Conservation (phyloP, 2,113 vertebrate species). For the Leiothrix lutea region DNA sequence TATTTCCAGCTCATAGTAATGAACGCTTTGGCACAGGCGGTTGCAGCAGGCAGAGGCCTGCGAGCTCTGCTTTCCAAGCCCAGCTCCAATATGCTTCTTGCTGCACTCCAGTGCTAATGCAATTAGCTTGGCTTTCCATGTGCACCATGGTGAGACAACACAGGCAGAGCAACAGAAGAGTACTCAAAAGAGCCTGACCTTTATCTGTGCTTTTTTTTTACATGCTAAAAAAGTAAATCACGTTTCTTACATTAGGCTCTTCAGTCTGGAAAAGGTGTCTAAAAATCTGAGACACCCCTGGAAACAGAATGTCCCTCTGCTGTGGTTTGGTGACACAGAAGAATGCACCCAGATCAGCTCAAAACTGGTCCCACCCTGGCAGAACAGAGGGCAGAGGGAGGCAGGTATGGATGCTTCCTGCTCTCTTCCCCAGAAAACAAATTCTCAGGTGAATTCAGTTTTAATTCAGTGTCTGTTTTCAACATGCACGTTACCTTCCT, state of each 20-base stretch:
- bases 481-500: background rate
- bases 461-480: background rate
- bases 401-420: background rate
- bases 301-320: background rate
- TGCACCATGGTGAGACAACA: background rate
- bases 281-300: background rate
- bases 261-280: background rate
- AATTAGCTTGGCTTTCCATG: background rate
- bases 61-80: background rate
- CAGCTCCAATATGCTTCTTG: background rate
- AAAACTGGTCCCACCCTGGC: background rate
- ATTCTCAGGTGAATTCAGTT: background rate
- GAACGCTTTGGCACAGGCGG: slow-evolving; percentile 23
- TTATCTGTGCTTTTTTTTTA: background rate
- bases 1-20: slow-evolving; percentile 57
- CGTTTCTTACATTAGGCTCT: background rate
- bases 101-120: background rate
- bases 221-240: background rate
- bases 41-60: slow-evolving; percentile 7
- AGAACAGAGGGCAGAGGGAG: background rate
- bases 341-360: background rate
- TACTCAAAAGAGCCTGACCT: background rate
- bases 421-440: background rate
- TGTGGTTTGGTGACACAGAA: background rate
- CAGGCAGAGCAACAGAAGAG: background rate